phyloP scores from a whole-genome alignment of 2,113 vertebrate genomes.

The Asarcornis scutulata region DNA sequence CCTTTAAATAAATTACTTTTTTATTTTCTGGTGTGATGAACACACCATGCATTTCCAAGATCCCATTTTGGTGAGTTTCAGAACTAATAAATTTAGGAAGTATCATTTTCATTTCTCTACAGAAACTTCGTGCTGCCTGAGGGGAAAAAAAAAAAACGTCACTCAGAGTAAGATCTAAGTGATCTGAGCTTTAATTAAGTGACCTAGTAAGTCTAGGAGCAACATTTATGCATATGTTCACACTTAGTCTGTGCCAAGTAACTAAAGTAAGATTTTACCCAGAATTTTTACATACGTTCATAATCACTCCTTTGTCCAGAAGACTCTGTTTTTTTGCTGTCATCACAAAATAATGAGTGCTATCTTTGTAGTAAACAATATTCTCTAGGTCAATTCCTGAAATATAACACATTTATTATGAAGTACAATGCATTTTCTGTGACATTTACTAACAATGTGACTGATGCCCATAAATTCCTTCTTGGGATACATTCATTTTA shows the following conservation, averaged over 20 bases:
- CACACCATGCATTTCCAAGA: neutral
- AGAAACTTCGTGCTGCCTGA: neutral
- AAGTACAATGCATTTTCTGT: neutral
- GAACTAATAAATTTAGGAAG: neutral
- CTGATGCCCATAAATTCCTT: neutral
- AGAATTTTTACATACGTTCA: conserved; percentile 82
- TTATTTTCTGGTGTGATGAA: neutral
- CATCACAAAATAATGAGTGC: conserved; percentile 99
- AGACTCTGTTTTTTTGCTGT: conserved; percentile 98
- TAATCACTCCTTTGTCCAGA: conserved; percentile 95
- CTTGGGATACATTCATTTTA: neutral
- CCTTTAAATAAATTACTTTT: neutral
- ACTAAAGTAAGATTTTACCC: neutral
- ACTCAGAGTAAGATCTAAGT: neutral
- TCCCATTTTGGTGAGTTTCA: neutral
- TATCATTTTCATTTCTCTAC: neutral
- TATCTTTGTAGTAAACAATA: conserved; percentile 98
- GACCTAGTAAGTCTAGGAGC: neutral
- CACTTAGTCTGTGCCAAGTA: neutral
- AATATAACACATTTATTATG: neutral
- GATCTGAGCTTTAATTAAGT: neutral
- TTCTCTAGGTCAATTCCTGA: conserved; percentile 97
- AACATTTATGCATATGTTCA: neutral
- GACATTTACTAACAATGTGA: neutral
- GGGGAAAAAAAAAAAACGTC: neutral